Percentiles rank a stretch among this genome's conserved stretches.
These are phyloP conservation scores for Pandemis heparana DNA, from an alignment of 2,888 invertebrate species.

Conservation along the genomic window DNA sequence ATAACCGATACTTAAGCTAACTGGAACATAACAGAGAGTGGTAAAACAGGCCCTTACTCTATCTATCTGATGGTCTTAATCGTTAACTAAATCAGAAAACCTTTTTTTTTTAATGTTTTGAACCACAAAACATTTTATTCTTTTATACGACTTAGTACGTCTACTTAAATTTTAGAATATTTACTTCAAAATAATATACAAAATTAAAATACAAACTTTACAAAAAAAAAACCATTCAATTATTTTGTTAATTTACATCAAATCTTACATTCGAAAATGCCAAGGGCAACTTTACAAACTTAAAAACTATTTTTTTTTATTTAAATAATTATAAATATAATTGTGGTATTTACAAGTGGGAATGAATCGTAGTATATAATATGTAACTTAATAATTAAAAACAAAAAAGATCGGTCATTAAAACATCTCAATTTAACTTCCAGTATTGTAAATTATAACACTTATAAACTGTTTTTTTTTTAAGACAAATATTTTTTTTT, in stretches of 20 bases:
- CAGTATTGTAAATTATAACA: background rate
- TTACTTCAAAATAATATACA: background rate
- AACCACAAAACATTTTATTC: background rate
- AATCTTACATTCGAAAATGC: background rate
- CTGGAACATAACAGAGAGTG: too few species aligned
- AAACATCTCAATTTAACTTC: background rate
- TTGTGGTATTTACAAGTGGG: slow-evolving; percentile 41
- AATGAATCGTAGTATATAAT: slow-evolving; percentile 39
- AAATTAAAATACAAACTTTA: background rate
- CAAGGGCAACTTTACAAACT: slow-evolving; percentile 9
- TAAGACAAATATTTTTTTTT: slow-evolving; percentile 1
- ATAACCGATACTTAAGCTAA: too few species aligned
- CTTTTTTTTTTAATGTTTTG: too few species aligned
- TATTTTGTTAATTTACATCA: background rate
- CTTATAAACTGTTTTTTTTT: background rate
- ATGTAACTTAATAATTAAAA: slow-evolving; percentile 16
- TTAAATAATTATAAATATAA: slow-evolving; percentile 35
- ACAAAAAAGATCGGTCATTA: background rate
- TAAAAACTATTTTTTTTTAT: slow-evolving; percentile 7
- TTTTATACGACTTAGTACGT: background rate
- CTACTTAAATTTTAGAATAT: background rate
- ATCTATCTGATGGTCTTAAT: too few species aligned
- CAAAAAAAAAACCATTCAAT: background rate
- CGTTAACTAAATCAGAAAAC: too few species aligned
- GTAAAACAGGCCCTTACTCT: too few species aligned